Conservation (phyloP, 2,888 invertebrate species). For the Drosophila quinaria region DNA sequence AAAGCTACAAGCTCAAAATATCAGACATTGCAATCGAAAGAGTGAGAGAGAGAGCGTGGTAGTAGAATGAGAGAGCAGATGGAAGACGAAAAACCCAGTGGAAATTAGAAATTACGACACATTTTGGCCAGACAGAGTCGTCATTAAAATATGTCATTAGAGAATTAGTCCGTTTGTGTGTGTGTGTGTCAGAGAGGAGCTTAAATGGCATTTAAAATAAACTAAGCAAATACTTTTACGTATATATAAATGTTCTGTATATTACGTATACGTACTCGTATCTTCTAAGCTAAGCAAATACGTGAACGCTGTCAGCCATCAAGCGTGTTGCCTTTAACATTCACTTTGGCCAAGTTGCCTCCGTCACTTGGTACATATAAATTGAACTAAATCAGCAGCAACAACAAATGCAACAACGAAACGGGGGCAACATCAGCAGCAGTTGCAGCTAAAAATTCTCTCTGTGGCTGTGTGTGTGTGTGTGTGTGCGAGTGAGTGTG, state of each 20-base stretch:
- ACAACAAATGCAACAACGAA: slow-evolving; percentile 31
- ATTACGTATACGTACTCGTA: slow-evolving; percentile 19
- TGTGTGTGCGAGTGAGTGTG: slow-evolving; percentile 25
- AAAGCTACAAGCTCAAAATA: slow-evolving; percentile 34
- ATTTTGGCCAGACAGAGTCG: slow-evolving; percentile 53
- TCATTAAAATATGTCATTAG: slow-evolving; percentile 78
- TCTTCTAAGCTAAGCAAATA: slow-evolving; percentile 36
- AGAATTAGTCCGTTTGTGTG: slow-evolving; percentile 47
- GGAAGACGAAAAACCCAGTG: slow-evolving; percentile 36
- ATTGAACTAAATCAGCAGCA: slow-evolving; percentile 71
- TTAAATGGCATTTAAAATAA: slow-evolving; percentile 77
- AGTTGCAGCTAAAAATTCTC: slow-evolving; percentile 39
- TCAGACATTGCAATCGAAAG: slow-evolving; percentile 10
- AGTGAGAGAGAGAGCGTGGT: background rate
- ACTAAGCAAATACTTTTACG: slow-evolving; percentile 62
- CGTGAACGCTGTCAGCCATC: slow-evolving; percentile 38
- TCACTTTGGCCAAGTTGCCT: slow-evolving; percentile 35
- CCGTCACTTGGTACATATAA: slow-evolving; percentile 51
- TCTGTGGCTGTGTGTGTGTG: slow-evolving; percentile 27
- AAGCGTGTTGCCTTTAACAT: slow-evolving; percentile 34
- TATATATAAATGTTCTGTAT: slow-evolving; percentile 8
- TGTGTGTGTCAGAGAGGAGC: slow-evolving; percentile 44
- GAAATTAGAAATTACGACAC: slow-evolving; percentile 78
- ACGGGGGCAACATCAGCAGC: slow-evolving; percentile 31
- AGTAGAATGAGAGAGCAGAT: background rate